Evolutionary conservation across 2,888 invertebrate genomes (phyloP), one percentile per base, ranked within the genome.

Genomic region (Drosophila maculinotata): DNA sequence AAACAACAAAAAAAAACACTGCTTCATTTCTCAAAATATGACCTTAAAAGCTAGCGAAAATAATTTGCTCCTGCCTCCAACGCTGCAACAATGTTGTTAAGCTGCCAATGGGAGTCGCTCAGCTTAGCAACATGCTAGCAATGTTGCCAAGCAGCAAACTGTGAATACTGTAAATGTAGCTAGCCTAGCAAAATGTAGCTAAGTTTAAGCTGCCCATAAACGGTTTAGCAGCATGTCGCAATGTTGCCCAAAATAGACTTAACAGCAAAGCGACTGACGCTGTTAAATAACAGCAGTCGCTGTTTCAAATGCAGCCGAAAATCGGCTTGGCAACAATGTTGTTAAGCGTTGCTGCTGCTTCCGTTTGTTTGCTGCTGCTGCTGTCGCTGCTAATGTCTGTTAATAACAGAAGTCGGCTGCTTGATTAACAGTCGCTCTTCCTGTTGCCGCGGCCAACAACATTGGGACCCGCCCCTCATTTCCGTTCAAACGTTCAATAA

Each of bases 391-490:
- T 60, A 53, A 44, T 49, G 63, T 31, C 69, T 60, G 59, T 17
- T 33, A 42, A 59, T 36, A 65, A 36, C 35, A 66, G 26, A 35
- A 41, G 28, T 23, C 7, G 6, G 39, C 10, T n/a, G 42, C 41
- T 64, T 63, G 51, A 35, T 62, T 69, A 75, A 62, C 75, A 51
- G 69, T 42, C 38, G 69, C 49, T 69, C 76, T 70, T 70, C 70
- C 70, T 70, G 70, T 69, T 69, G 41, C 23, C 7, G 17, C 28
- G 25, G 26, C 17, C 15, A 35, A 23, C 48, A 41, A 30, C 20
- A 14, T 41, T 31, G 23, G 23, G 70, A 33, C 49, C 62, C 75
- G 71, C 76, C 76, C 76, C 70, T 71, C 64, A 71, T 71, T 71
- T 72, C 76, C 71, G 76, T 51, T 53, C 26, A 20, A 56, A 31